Percentiles rank a stretch among this genome's conserved stretches.
Conservation (phyloP, 2,797 vertebrate genomes). For the Bradypodion pumilum region DNA sequence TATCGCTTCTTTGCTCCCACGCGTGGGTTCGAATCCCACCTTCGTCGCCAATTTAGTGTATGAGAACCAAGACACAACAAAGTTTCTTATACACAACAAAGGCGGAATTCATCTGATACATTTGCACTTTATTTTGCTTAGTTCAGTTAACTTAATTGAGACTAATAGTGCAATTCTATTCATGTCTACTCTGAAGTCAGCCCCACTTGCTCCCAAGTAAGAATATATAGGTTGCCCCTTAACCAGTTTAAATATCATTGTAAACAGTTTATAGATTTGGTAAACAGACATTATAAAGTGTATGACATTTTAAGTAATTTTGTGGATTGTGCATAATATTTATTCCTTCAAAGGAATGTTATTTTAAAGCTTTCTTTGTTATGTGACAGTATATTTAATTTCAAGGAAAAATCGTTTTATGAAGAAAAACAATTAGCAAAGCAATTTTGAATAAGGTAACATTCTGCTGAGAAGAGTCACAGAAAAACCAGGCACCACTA, state of each 20-base stretch:
- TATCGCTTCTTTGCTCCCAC: too few species aligned
- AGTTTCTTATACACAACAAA: too few species aligned
- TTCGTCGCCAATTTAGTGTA: too few species aligned
- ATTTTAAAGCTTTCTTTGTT: not conserved
- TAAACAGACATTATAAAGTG: not conserved
- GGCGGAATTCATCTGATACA: too few species aligned
- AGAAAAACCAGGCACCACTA: not conserved
- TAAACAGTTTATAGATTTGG: not conserved
- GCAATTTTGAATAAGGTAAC: not conserved
- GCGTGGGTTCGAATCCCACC: too few species aligned
- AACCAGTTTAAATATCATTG: not conserved
- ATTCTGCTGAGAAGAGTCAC: not conserved
- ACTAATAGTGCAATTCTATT: too few species aligned
- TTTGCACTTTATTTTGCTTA: too few species aligned
- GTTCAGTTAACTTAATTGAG: too few species aligned
- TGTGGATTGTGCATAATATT: too few species aligned
- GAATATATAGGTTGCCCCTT: not conserved
- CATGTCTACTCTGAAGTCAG: not conserved
- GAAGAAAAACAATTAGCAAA: not conserved
- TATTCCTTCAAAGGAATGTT: not conserved
- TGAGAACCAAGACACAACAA: too few species aligned
- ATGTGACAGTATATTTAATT: not conserved
- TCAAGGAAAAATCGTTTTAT: not conserved
- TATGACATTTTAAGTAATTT: not conserved
- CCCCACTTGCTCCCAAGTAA: not conserved